A percentile compares a stretch with the other conserved stretches of the same genome.
Conservation (phyloP, 2,113 vertebrate species). For the Periophthalmodon schlosseri region DNA sequence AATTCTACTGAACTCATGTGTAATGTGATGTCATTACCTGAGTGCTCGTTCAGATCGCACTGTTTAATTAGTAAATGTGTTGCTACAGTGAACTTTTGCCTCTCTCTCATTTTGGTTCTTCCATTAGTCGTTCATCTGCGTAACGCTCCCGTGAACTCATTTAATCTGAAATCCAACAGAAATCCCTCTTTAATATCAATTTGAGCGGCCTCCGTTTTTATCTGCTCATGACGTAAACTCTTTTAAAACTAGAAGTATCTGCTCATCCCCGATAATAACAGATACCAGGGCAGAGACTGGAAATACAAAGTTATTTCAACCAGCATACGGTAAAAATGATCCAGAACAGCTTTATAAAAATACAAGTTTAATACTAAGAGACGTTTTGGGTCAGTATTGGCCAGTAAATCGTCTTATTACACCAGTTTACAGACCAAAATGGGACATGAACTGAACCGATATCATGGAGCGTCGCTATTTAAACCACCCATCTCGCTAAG, state of each 20-base stretch:
- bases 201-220: background rate
- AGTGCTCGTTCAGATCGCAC: conserved; percentile 19
- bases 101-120: conserved; percentile 30
- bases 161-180: conserved; percentile 36
- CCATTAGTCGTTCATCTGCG: conserved; percentile 26
- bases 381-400: too few species aligned
- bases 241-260: background rate
- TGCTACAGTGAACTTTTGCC: conserved; percentile 22
- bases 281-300: too few species aligned
- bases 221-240: background rate
- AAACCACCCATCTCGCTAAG: background rate
- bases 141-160: conserved; percentile 35
- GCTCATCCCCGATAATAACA: too few species aligned
- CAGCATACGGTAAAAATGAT: too few species aligned
- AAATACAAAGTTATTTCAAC: too few species aligned
- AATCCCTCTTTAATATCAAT: conserved; percentile 16
- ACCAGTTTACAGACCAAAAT: too few species aligned
- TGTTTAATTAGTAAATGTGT: conserved; percentile 39
- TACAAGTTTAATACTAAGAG: too few species aligned
- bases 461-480: too few species aligned
- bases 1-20: background rate
- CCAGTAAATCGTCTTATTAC: too few species aligned
- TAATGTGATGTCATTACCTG: conserved; percentile 41
- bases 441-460: too few species aligned
- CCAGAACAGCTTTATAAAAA: too few species aligned